A percentile compares a stretch with the other conserved stretches of the same genome.
phyloP scores from a whole-genome alignment of 2,797 vertebrate genomes.

The Helarctos malayanus region DNA sequence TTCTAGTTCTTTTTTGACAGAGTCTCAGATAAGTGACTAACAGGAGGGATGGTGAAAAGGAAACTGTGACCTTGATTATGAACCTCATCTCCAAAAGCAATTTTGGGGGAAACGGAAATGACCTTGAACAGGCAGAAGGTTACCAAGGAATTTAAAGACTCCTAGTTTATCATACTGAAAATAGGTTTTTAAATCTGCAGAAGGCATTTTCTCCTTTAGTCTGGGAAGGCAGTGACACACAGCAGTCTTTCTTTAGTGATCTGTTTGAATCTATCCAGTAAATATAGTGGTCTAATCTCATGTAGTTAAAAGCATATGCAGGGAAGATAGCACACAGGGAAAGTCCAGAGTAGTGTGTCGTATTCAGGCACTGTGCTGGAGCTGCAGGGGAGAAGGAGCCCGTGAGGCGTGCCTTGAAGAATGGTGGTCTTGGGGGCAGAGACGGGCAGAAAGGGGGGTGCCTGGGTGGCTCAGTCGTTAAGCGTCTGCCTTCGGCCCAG shows the following conservation, averaged over 20 bases:
- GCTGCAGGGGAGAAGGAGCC: neutral
- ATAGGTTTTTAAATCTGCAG: neutral
- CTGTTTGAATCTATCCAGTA: neutral
- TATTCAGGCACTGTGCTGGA: neutral
- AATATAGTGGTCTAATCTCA: neutral
- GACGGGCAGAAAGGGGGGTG: neutral
- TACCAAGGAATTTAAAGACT: neutral
- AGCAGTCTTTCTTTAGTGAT: neutral
- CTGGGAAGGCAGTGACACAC: accelerated
- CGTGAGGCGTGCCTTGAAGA: neutral
- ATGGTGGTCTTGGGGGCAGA: neutral
- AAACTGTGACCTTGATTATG: neutral
- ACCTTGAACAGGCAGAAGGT: neutral
- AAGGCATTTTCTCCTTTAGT: neutral
- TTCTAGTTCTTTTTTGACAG: neutral
- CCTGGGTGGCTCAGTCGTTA: too few species aligned
- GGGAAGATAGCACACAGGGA: neutral
- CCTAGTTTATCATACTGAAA: neutral
- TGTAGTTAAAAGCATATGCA: neutral
- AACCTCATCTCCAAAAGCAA: neutral
- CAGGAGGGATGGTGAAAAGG: neutral
- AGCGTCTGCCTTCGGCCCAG: too few species aligned
- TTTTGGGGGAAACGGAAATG: neutral
- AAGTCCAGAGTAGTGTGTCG: neutral
- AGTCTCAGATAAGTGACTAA: neutral